A percentile compares a stretch with the other conserved stretches of the same genome.
Conservation (phyloP, 2,888 invertebrate genomes). For the Lampropteryx suffumata region DNA sequence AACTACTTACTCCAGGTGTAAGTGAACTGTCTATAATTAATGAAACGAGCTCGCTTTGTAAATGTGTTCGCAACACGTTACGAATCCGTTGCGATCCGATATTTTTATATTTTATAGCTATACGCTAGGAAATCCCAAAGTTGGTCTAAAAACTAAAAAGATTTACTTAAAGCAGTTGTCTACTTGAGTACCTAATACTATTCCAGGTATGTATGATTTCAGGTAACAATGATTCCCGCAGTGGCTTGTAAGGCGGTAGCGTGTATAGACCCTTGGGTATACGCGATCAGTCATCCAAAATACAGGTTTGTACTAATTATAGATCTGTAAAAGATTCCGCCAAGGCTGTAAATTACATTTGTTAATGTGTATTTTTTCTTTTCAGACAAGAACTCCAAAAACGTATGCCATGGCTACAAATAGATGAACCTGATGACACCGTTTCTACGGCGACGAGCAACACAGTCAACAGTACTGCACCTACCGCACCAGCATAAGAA, state of each 20-base stretch:
- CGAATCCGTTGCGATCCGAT: too few species aligned
- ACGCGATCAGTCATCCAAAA: conserved; percentile 95
- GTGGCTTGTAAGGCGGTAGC: conserved; percentile 94
- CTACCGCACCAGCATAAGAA: conserved; percentile 57
- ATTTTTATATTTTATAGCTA: too few species aligned
- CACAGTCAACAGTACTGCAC: conserved; percentile 59
- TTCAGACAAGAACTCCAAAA: conserved; percentile 89
- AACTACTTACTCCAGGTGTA: conserved; percentile 86
- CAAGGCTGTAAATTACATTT: too few species aligned
- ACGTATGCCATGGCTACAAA: conserved; percentile 90
- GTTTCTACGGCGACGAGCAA: conserved; percentile 82
- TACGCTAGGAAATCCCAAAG: too few species aligned
- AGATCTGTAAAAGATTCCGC: too few species aligned
- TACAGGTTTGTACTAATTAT: too few species aligned
- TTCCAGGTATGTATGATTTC: conserved; percentile 14
- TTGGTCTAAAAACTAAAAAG: too few species aligned
- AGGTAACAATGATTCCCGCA: conserved; percentile 93
- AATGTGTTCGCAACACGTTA: too few species aligned
- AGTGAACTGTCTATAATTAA: not conserved
- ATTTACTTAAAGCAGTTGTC: too few species aligned
- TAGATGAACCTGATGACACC: conserved; percentile 85
- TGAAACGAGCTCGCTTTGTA: too few species aligned
- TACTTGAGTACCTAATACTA: too few species aligned
- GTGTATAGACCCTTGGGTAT: conserved; percentile 95
- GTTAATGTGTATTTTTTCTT: too few species aligned